phyloP scores from a whole-genome alignment of 2,888 invertebrate genomes.

The Sesia bembeciformis region DNA sequence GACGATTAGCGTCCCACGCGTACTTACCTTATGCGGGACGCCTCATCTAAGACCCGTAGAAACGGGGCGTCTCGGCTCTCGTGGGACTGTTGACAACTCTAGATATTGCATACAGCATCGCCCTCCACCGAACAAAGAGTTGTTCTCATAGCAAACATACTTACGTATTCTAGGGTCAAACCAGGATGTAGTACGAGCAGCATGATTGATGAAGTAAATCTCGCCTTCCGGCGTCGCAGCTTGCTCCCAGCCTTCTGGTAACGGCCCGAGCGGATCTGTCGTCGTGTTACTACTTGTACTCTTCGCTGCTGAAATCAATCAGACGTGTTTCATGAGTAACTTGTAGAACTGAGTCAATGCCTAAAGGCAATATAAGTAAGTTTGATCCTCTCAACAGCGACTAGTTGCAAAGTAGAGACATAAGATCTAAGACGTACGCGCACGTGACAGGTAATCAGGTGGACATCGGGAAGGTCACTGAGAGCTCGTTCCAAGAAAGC shows the following conservation, averaged over 20 bases:
- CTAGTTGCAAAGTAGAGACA: constrained; percentile 49
- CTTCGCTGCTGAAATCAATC: constrained; percentile 72
- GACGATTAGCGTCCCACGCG: no score
- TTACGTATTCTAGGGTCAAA: constrained; percentile 98
- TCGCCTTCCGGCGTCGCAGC: constrained; percentile 89
- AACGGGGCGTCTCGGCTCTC: no score
- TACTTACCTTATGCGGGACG: no score
- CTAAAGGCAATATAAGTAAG: constrained; percentile 8
- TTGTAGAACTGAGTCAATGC: constrained; percentile 1
- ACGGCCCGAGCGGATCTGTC: constrained; percentile 79
- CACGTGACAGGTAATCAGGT: constrained; percentile 47
- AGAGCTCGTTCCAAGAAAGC: constrained; percentile 53
- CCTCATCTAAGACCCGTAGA: no score
- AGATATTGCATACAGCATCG: no score
- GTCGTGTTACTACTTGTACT: constrained; percentile 66
- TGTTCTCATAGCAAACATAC: constrained; percentile 44
- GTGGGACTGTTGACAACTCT: no score
- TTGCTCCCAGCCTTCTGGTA: constrained; percentile 93
- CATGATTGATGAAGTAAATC: constrained; percentile 93
- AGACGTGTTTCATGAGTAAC: constrained; percentile 21
- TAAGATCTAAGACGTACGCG: constrained; percentile 40
- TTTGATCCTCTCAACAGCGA: constrained; percentile 64
- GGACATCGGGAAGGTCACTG: constrained; percentile 50
- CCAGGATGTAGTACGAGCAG: constrained; percentile 96
- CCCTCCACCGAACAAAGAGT: background rate